Conservation (phyloP, 2,113 vertebrate species). For the Numenius arquata region DNA sequence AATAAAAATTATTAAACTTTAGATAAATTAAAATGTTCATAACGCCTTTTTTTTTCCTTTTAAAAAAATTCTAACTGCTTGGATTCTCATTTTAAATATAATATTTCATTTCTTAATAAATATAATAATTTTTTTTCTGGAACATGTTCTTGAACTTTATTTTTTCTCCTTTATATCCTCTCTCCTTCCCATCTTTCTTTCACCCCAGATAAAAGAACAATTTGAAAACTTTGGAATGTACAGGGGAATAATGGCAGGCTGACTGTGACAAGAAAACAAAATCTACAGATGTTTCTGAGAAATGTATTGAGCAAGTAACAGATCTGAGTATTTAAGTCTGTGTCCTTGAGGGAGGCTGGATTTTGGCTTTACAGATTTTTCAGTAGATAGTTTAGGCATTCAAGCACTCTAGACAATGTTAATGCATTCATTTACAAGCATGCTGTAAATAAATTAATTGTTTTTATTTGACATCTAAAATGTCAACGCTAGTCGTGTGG, state of each 20-base stretch:
- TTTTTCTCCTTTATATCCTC: background rate
- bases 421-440: background rate
- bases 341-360: background rate
- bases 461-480: background rate
- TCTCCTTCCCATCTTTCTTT: background rate
- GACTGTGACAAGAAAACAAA: background rate
- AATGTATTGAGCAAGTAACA: background rate
- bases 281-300: background rate
- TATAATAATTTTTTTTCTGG: background rate
- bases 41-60: background rate
- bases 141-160: background rate
- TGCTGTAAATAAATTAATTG: background rate
- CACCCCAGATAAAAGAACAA: background rate
- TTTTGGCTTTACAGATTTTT: background rate
- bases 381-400: background rate
- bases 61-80: background rate
- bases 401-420: background rate
- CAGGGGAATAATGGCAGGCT: background rate
- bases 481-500: background rate
- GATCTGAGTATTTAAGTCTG: background rate
- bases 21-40: background rate
- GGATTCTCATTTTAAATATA: background rate
- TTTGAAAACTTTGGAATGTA: background rate
- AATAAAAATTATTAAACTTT: background rate
- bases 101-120: background rate